Conservation (phyloP, 2,797 vertebrate species). For the Strix occidentalis region DNA sequence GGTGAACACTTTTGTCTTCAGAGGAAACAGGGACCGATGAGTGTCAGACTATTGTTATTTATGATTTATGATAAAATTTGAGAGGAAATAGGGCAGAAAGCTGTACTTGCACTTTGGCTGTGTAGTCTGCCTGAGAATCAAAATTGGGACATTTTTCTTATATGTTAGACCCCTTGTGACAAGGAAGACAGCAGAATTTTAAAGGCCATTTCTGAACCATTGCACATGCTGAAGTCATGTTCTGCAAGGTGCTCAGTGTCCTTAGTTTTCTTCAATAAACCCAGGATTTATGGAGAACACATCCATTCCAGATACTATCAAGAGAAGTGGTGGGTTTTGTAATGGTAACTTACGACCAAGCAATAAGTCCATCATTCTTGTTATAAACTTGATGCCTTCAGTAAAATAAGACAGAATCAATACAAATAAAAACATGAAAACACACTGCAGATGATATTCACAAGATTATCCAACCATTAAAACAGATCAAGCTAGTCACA, state of each 20-base stretch:
- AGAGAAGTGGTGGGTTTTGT: not conserved
- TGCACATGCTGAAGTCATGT: not conserved
- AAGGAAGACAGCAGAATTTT: not conserved
- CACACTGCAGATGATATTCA: not conserved
- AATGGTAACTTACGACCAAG: not conserved
- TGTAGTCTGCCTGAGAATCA: not conserved
- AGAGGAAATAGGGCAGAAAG: slow-evolving; percentile 33
- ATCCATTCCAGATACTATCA: not conserved
- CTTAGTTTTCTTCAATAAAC: not conserved
- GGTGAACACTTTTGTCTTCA: not conserved
- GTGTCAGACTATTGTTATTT: not conserved
- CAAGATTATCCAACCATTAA: not conserved
- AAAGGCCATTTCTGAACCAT: not conserved
- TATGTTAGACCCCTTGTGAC: not conserved
- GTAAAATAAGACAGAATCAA: not conserved
- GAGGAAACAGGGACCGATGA: not conserved
- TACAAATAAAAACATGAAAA: not conserved
- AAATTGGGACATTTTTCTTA: not conserved
- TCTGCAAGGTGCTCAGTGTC: not conserved
- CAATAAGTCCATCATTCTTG: not conserved
- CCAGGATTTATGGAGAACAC: not conserved
- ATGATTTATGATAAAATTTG: slow-evolving; percentile 25
- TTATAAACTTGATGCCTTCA: not conserved
- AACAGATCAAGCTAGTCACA: not conserved
- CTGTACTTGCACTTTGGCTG: not conserved